Evolutionary conservation across 2,888 invertebrate species (phyloP).

Genomic region (Diaperis boleti): DNA sequence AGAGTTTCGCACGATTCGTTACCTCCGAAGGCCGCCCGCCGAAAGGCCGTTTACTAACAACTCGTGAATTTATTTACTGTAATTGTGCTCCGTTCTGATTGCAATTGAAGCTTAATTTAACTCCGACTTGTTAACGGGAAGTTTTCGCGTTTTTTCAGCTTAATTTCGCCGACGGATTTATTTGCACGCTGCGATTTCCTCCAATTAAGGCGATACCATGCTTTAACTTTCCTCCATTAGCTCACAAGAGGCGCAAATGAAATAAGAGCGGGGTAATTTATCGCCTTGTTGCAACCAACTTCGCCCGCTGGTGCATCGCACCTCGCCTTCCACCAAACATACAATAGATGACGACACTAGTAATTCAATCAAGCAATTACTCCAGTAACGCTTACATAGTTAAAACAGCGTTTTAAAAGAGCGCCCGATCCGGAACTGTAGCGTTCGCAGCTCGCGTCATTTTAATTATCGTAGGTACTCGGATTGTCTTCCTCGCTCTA

Average conservation of each 20-base stretch:
- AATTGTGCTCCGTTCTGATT: constrained; percentile 58
- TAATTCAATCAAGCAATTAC: too few species aligned
- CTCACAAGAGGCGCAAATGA: constrained; percentile 27
- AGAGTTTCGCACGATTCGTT: constrained; percentile 59
- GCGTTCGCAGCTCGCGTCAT: neutral
- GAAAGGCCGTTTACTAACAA: constrained; percentile 58
- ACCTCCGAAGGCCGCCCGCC: constrained; percentile 55
- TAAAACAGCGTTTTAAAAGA: too few species aligned
- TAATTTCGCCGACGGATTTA: constrained; percentile 31
- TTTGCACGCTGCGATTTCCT: constrained; percentile 31
- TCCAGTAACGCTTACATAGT: too few species aligned
- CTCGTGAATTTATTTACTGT: constrained; percentile 58
- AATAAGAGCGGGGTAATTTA: constrained; percentile 23
- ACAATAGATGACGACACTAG: too few species aligned
- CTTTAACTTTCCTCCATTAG: constrained; percentile 27
- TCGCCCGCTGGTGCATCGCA: too few species aligned
- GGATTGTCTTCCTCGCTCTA: constrained; percentile 7
- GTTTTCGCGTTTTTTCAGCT: constrained; percentile 30
- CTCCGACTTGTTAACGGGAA: constrained; percentile 45
- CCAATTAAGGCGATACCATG: constrained; percentile 32
- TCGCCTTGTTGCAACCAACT: constrained; percentile 24
- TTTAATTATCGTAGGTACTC: neutral
- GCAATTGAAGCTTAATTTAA: constrained; percentile 56
- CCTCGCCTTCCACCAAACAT: too few species aligned
- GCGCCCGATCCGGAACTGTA: neutral